Conservation (phyloP, 1,140 invertebrate species). For the Leptinotarsa lineolata region DNA sequence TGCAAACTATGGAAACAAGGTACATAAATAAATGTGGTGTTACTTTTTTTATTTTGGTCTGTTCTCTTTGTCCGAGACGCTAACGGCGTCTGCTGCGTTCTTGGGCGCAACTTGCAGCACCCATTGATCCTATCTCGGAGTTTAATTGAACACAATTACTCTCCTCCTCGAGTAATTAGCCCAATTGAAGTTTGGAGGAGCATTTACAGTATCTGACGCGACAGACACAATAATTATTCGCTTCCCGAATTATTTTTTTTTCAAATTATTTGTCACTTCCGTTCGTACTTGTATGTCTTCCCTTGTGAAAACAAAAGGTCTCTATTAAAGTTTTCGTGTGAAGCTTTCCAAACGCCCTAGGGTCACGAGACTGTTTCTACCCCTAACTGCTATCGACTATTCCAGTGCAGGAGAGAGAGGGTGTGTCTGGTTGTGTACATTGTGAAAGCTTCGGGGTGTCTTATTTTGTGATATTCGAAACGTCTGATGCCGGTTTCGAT, state of each 20-base stretch:
- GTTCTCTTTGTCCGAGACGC: too few relatives aligned
- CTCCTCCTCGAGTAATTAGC: too few relatives aligned
- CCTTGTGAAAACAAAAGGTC: not conserved
- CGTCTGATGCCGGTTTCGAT: not conserved
- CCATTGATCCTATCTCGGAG: too few relatives aligned
- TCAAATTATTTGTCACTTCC: too few relatives aligned
- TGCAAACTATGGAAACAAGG: conserved; percentile 49
- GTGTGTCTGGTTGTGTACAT: conserved; percentile 15
- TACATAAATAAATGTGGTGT: conserved; percentile 25
- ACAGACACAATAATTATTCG: too few relatives aligned
- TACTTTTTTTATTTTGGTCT: too few relatives aligned
- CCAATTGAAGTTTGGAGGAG: too few relatives aligned
- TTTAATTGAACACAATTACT: too few relatives aligned
- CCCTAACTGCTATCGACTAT: conserved; percentile 24
- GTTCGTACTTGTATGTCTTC: not conserved
- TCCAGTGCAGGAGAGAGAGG: conserved; percentile 24
- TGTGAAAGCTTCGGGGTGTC: not conserved
- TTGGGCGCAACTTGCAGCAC: too few relatives aligned
- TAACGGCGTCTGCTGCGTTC: too few relatives aligned
- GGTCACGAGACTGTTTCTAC: conserved; percentile 21
- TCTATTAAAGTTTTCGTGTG: not conserved
- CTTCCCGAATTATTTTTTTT: too few relatives aligned
- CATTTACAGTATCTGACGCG: too few relatives aligned
- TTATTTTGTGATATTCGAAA: not conserved
- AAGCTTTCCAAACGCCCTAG: conserved; percentile 12